These are phyloP conservation scores for Oxyruncus cristatus DNA, from an alignment of 2,113 vertebrate genomes.

Conservation along the genomic window DNA sequence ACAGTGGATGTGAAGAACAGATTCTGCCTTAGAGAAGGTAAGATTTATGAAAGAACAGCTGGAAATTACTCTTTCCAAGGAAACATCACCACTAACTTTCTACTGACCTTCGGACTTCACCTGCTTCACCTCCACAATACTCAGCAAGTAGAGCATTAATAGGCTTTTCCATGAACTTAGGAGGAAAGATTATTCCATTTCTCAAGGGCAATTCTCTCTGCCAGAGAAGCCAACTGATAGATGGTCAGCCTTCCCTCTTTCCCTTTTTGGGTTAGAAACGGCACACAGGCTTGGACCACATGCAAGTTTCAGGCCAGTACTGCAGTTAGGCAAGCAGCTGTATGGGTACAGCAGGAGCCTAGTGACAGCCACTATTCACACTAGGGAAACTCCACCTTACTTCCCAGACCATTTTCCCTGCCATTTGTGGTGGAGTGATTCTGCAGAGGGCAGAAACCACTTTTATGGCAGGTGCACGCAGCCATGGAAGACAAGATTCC, in stretches of 20 bases:
- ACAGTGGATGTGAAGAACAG: neutral
- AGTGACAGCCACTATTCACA: neutral
- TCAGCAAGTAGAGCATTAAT: neutral
- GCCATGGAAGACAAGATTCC: neutral
- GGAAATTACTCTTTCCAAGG: neutral
- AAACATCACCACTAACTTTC: neutral
- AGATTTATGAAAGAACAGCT: neutral
- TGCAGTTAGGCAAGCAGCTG: neutral
- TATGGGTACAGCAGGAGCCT: neutral
- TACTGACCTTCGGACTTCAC: neutral
- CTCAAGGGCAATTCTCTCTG: neutral
- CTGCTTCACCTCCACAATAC: neutral
- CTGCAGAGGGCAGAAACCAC: neutral
- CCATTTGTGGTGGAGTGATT: neutral
- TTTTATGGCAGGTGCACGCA: fast-evolving
- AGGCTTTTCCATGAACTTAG: neutral
- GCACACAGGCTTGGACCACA: neutral
- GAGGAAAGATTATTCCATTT: neutral
- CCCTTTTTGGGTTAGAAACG: neutral
- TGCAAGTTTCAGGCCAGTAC: neutral
- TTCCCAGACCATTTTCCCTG: neutral
- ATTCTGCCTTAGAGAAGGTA: neutral
- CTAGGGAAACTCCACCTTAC: neutral
- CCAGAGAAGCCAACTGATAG: neutral
- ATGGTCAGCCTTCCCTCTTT: neutral